Percentiles rank a stretch among this genome's conserved stretches.
Conservation (phyloP, 1,140 invertebrate species). For the Aphaenogaster rudis region DNA sequence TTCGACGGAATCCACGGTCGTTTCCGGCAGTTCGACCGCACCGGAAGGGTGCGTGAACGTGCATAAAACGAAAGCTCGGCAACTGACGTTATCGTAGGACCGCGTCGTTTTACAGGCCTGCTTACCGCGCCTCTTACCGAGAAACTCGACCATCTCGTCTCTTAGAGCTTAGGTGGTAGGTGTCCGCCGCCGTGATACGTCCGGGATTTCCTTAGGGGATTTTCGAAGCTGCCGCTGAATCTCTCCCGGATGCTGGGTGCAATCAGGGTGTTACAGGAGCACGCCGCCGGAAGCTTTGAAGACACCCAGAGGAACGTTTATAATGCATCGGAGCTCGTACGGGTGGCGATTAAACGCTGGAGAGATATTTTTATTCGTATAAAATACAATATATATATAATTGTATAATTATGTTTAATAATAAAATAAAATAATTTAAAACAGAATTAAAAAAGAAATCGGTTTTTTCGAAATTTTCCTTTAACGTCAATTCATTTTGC, state of each 20-base stretch:
- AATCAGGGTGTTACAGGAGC: conserved; percentile 22
- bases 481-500: neutral
- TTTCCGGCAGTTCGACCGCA: neutral
- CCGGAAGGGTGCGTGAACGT: conserved; percentile 47
- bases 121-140: neutral
- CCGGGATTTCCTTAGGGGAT: neutral
- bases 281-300: neutral
- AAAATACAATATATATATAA: neutral
- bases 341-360: neutral
- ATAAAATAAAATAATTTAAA: neutral
- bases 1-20: conserved; percentile 50
- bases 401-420: no score
- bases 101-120: conserved; percentile 22
- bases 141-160: neutral
- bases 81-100: conserved; percentile 66
- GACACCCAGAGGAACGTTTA: neutral
- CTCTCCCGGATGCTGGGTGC: conserved; percentile 6
- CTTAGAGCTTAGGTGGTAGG: neutral
- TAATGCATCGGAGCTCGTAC: neutral
- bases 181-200: neutral
- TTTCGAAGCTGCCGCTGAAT: neutral
- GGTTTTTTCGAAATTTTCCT: neutral
- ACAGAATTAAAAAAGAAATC: neutral
- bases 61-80: conserved; percentile 74
- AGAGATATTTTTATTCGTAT: conserved; percentile 13